Percentiles rank a stretch among this genome's conserved stretches.
These are phyloP conservation scores for Papilio demoleus DNA, from an alignment of 2,888 invertebrate genomes.

Conservation along the genomic window DNA sequence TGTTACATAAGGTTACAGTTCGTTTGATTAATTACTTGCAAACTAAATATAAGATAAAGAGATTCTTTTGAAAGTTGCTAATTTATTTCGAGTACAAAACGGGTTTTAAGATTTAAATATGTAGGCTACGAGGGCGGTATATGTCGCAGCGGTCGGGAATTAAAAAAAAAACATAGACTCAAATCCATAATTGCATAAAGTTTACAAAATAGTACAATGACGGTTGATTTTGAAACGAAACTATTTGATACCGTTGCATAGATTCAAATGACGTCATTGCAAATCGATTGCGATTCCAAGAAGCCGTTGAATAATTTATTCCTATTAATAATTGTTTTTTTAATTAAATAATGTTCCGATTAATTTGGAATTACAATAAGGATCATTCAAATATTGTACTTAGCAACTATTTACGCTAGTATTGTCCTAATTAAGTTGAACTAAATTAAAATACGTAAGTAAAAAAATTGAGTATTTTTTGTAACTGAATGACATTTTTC, in stretches of 20 bases:
- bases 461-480: no score
- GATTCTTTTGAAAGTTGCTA: background rate
- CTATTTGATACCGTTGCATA: constrained; percentile 1
- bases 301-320: background rate
- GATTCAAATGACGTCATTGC: background rate
- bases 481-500: no score
- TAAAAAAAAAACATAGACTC: no score
- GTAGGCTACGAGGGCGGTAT: background rate
- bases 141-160: no score
- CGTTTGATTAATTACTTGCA: constrained; percentile 11
- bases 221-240: background rate
- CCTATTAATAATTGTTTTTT: background rate
- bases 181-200: no score
- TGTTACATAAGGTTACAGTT: constrained; percentile 12
- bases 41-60: constrained; percentile 2
- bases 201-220: no score
- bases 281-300: background rate
- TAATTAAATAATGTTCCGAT: background rate
- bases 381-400: no score
- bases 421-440: no score
- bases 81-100: background rate
- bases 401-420: no score
- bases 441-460: no score
- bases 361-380: no score
- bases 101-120: background rate